Percentiles rank a stretch among this genome's conserved stretches.
Conservation (phyloP, 2,888 invertebrate genomes). For the Napeogenes sylphis region DNA sequence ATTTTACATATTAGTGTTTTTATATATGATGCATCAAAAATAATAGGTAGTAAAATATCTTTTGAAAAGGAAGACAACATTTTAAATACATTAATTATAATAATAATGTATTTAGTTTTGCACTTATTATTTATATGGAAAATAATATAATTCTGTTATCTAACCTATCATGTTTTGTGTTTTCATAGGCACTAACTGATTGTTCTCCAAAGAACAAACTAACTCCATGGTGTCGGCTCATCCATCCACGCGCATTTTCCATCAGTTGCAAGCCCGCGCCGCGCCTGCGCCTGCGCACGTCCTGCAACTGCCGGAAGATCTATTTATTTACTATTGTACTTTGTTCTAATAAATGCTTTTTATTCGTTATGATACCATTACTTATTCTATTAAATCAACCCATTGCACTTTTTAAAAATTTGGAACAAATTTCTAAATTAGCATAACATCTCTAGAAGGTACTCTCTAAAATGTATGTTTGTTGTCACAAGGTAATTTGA, state of each 20-base stretch:
- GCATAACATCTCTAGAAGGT: no score
- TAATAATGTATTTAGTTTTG: neutral
- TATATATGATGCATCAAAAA: no score
- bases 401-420: no score
- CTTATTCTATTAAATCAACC: neutral
- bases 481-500: no score
- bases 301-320: constrained; percentile 75
- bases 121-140: neutral
- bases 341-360: constrained; percentile 45
- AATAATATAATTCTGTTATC: constrained; percentile 22
- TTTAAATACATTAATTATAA: no score
- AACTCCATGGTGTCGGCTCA: constrained; percentile 65
- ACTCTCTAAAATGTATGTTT: no score
- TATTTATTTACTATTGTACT: constrained; percentile 53
- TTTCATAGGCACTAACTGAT: constrained; percentile 53
- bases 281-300: constrained; percentile 35
- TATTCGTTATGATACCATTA: constrained; percentile 24
- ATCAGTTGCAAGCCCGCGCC: constrained; percentile 65
- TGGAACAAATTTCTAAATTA: no score
- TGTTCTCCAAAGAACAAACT: constrained; percentile 44
- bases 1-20: no score
- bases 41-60: no score
- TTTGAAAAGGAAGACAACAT: no score
- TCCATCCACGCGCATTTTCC: constrained; percentile 67
- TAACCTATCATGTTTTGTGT: constrained; percentile 14